Base-by-base conservation (phyloP, 2,888 invertebrate species). In the Rhogogaster chlorosoma region DNA sequence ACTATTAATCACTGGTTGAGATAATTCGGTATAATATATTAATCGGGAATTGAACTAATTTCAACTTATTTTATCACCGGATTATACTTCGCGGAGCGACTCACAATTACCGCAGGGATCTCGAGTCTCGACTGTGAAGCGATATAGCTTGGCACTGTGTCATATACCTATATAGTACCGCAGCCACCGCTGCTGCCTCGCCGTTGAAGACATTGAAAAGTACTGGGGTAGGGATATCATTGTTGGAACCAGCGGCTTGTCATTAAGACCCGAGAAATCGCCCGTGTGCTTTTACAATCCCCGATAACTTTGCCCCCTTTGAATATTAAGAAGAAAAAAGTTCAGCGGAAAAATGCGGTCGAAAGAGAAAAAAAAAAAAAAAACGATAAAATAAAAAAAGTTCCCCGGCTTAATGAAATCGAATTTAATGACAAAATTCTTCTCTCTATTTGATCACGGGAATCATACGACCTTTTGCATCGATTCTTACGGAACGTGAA, bases 101-200 rank as follows among this genome's bases (percentile, higher is more conserved):
- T 53, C 77, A 53, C 77, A 53, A 53, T 26, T 32, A 77, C 77
- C 53, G 77, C 29, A 53, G 80, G 45, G 83, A 67, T 83, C 83
- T 83, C 67, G 70, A 67, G 29, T 67, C 83, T 67, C 83, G 67
- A 83, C 83, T 83, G 83, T 45, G 70, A n/a, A 26, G 57, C 83
- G 42, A 42, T 67, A 67, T 64, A 83, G 53, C 45, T 61, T n/a
- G 29, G 32, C 83, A 45, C 22, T 29, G 6, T 29, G 42, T 67
- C 7, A 83, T 83, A 83, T 83, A 83, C 70, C 83, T 83, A 83
- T 83, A 70, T 83, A 83, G 67, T 70, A 57, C 42, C 67, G 49
- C 70, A 42, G 49, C 67, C 26, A 45, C 83, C 83, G 45, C 45
- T 36, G 64, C 45, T 42, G 26, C 67, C 26, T 18, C 29, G 42